phyloP scores from a whole-genome alignment of 1,140 invertebrate species.

The Drosophila lacertosa region DNA sequence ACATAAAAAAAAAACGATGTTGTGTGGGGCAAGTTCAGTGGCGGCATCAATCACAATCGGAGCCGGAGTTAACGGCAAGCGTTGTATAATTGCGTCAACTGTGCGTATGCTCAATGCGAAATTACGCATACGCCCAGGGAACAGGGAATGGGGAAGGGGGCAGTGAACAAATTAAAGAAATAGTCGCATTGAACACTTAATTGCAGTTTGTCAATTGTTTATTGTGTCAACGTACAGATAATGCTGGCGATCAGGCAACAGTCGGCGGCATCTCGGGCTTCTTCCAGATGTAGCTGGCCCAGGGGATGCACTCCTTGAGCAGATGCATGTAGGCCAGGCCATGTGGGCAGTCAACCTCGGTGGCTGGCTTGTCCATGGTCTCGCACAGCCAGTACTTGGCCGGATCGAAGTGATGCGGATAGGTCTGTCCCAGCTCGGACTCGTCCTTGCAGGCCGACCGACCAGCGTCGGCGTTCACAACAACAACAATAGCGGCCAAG shows the following conservation, averaged over 20 bases:
- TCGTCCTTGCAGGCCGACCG: conserved; percentile 74
- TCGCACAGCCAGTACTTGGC: conserved; percentile 80
- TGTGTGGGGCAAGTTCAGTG: conserved; percentile 63
- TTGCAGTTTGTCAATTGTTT: conserved; percentile 29
- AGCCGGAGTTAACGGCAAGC: conserved; percentile 6
- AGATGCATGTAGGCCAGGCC: conserved; percentile 78
- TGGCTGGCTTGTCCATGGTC: conserved; percentile 51
- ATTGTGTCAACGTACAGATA: neutral
- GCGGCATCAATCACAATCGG: conserved; percentile 54
- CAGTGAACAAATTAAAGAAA: no score
- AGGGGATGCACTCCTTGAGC: conserved; percentile 78
- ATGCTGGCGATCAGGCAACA: conserved; percentile 52
- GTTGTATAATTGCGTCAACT: conserved; percentile 30
- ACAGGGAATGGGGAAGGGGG: no score
- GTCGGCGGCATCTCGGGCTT: conserved; percentile 74
- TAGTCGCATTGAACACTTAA: neutral
- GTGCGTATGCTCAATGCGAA: conserved; percentile 31
- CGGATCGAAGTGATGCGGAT: conserved; percentile 73
- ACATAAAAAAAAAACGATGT: no score
- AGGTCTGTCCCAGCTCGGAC: conserved; percentile 69
- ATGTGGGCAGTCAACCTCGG: conserved; percentile 68
- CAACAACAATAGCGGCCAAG: conserved; percentile 53
- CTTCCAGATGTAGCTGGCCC: conserved; percentile 79
- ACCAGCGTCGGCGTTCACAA: conserved; percentile 56
- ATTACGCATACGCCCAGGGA: conserved; percentile 30